Base-by-base conservation (phyloP, 1,140 invertebrate species). In the Berghia stephanieae region DNA sequence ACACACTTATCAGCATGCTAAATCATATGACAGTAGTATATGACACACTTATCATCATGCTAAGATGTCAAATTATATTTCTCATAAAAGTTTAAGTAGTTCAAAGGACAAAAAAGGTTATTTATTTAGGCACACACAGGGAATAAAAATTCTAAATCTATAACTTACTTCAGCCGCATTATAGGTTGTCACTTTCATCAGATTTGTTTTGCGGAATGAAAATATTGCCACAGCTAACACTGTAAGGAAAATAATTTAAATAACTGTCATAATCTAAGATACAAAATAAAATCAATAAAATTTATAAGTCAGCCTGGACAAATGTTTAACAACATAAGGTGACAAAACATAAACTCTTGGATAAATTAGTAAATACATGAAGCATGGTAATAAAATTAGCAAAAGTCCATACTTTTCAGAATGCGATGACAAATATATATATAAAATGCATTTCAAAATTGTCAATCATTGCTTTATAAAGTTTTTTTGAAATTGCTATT, bases 201-300 rank as follows among this genome's bases (percentile, higher is more conserved):
- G 90, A 90, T 96, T 97, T 79, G 96, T 95, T 87, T 95, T 96
- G 8, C 96, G 91, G 83, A 98, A 96, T 83, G 94, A 95, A n/a
- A 98, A 90, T 81, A 98, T 96, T 6, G 94, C 93, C 6, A 96
- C 93, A 1, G 96, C 95, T 38, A 98, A 90, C 21, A 98, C 89
- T 24, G 83, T 40, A 86, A 85, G 18, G 73, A 55, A 55, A 75
- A 46, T 71, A 75, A 18, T 44, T 57, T 3, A 34, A 42, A 43
- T 13, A 24, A 42, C 13, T 38, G 40, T 13, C 60, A 36, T 3
- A 67, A 31, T 36, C 44, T 36, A 6, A 55, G 31, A 55, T 31
- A 55, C 44, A 55, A 3, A 52, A 31, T 18, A 24, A 43, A 73
- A 2, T 8, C 49, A 73, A 4, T 52, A 24, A 10, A 5, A 27